Evolutionary conservation across 2,888 invertebrate species (phyloP), one percentile per base, ranked within the genome.

Genomic region (Philereme transversata): DNA sequence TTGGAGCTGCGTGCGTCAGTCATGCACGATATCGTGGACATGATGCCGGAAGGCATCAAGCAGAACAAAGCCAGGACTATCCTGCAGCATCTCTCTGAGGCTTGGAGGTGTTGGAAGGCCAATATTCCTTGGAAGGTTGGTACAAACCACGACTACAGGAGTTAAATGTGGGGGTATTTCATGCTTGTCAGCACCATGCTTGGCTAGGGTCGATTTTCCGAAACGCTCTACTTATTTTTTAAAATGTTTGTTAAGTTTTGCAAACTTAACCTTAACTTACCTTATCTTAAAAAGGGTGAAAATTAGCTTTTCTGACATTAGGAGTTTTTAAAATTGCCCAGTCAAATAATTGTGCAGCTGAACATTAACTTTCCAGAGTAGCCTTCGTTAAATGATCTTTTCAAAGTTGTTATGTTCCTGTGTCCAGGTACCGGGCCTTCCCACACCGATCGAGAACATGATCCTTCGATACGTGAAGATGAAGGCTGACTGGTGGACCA

Each of bases 401-500:
- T 43, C n/a, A 9, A 8, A n/a, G 33, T 49, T 48, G 7, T 38
- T 35, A 36, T 0, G 5, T 51, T 53, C 11, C 5, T 34, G 4
- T 22, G 22, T 22, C 8, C 72, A 95, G 96, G 97, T 99, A 3
- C 99, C 99, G 3, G 99, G 99, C 4, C 92, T 99, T 5, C 99
- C 99, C 0, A 99, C 98, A 38, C 99, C 99, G 0, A 99, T 99
- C 68, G 99, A 99, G 92, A 99, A 99, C 91, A 99, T 99, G 99
- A 99, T 99, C 74, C 94, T 99, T 61, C 95, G 99, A 41, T 99
- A 99, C 88, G 99, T 99, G 8, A 99, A 99, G 88, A 99, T 99
- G 96, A 99, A 99, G 85, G 99, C 99, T 0, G 99, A 99, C 87
- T 99, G 99, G 99, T 99, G 99, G 99, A 99, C 99, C 0, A 99